phyloP scores from a whole-genome alignment of 1,140 invertebrate species.

The Lanistes nyassanus region DNA sequence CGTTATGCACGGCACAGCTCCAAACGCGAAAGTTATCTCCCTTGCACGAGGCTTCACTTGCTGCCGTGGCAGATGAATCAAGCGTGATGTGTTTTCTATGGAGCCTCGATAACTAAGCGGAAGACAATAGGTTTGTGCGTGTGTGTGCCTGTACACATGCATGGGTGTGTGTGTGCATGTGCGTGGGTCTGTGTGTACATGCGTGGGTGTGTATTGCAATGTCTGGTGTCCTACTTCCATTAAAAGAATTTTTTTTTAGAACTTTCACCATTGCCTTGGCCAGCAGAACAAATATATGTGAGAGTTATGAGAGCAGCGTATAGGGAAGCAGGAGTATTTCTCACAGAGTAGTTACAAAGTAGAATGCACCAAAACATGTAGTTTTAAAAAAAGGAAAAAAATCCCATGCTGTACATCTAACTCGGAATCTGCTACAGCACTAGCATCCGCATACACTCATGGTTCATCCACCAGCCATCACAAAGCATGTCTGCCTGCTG shows the following conservation, averaged over 20 bases:
- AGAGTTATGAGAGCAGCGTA: not conserved
- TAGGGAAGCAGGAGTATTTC: not conserved
- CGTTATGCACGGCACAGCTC: not conserved
- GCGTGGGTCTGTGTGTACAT: conserved; percentile 5
- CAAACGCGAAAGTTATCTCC: not conserved
- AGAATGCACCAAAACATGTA: not conserved
- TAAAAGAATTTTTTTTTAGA: too few species aligned
- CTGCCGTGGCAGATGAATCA: not conserved
- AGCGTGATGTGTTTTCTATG: not conserved
- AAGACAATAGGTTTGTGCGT: not conserved
- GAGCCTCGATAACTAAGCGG: not conserved
- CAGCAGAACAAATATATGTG: too few species aligned
- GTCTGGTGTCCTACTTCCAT: not conserved
- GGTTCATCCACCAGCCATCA: too few species aligned
- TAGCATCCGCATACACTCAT: too few species aligned
- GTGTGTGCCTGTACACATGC: not conserved
- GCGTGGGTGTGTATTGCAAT: not conserved
- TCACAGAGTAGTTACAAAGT: not conserved
- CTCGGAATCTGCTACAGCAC: too few species aligned
- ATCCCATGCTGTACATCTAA: too few species aligned
- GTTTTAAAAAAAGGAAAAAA: not conserved
- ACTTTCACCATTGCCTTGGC: too few species aligned
- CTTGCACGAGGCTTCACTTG: not conserved
- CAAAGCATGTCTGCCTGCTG: too few species aligned
- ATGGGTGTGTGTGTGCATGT: conserved; percentile 7